Conservation (phyloP, 1,140 invertebrate genomes). For the Dendrolimus punctatus region DNA sequence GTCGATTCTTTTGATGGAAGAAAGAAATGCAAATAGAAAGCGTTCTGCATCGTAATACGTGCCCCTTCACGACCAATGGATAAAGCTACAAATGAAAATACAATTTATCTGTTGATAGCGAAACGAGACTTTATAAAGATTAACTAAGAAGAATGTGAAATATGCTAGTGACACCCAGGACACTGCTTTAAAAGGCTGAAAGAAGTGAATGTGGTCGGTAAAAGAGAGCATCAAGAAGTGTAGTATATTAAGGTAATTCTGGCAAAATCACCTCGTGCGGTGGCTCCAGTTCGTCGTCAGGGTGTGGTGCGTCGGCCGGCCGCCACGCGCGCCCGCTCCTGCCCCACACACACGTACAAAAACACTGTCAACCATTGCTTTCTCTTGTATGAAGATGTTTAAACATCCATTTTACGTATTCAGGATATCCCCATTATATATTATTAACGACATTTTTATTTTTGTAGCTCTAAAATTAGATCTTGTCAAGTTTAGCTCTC, state of each 20-base stretch:
- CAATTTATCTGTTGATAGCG: no score
- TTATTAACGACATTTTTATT: no score
- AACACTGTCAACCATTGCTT: slow-evolving; percentile 32
- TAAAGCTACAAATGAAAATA: no score
- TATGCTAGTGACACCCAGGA: slow-evolving; percentile 51
- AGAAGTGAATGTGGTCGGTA: slow-evolving; percentile 47
- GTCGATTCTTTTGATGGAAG: not conserved
- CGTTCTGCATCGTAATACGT: no score
- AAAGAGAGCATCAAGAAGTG: slow-evolving; percentile 30
- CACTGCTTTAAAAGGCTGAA: slow-evolving; percentile 44
- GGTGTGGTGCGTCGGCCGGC: slow-evolving; percentile 47
- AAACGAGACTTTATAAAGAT: no score
- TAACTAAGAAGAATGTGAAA: not conserved
- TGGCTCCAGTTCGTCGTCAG: slow-evolving; percentile 56
- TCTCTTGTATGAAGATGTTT: no score
- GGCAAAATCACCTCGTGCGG: slow-evolving; percentile 68
- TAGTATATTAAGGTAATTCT: slow-evolving; percentile 55
- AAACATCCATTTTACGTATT: no score
- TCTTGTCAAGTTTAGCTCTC: no score
- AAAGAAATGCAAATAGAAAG: slow-evolving; percentile 6
- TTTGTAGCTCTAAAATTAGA: no score
- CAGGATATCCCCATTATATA: no score
- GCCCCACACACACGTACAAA: slow-evolving; percentile 41
- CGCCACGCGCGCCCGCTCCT: slow-evolving; percentile 63
- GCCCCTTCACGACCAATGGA: no score